phyloP scores from a whole-genome alignment of 2,888 invertebrate genomes.

The Torymus auratus region DNA sequence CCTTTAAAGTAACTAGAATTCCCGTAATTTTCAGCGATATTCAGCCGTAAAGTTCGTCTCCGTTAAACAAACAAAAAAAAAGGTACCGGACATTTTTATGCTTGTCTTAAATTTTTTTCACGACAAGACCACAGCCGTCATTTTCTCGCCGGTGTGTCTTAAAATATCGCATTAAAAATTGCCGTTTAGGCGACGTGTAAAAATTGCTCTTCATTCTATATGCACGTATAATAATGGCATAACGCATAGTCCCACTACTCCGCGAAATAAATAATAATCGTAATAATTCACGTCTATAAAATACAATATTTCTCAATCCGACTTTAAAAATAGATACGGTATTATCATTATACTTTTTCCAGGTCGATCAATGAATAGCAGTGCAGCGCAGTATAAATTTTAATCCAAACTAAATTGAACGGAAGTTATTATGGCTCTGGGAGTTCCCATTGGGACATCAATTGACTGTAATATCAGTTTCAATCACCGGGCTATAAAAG shows the following conservation, averaged over 20 bases:
- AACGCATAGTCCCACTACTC: no score
- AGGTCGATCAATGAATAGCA: not conserved
- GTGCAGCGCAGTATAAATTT: slow-evolving; percentile 9
- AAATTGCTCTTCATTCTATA: no score
- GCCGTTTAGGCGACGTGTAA: no score
- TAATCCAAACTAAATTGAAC: slow-evolving; percentile 14
- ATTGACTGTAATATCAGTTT: slow-evolving; percentile 26
- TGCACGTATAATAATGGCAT: no score
- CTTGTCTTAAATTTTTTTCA: slow-evolving; percentile 37
- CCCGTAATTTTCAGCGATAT: slow-evolving; percentile 42
- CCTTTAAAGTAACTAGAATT: slow-evolving; percentile 25
- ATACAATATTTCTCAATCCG: no score
- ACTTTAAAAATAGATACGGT: no score
- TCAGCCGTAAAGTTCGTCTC: not conserved
- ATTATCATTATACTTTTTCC: not conserved
- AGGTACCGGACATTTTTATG: slow-evolving; percentile 28
- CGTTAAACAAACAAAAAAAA: slow-evolving; percentile 18
- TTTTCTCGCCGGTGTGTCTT: not conserved
- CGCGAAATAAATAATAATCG: no score
- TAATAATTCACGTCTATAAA: no score
- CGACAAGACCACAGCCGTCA: not conserved
- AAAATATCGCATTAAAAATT: no score
- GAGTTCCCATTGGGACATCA: slow-evolving; percentile 10
- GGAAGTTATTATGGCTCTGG: slow-evolving; percentile 20
- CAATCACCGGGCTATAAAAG: slow-evolving; percentile 23